These are phyloP conservation scores for Aulostomus chinensis DNA, from an alignment of 2,797 vertebrate species.

Conservation along the genomic window DNA sequence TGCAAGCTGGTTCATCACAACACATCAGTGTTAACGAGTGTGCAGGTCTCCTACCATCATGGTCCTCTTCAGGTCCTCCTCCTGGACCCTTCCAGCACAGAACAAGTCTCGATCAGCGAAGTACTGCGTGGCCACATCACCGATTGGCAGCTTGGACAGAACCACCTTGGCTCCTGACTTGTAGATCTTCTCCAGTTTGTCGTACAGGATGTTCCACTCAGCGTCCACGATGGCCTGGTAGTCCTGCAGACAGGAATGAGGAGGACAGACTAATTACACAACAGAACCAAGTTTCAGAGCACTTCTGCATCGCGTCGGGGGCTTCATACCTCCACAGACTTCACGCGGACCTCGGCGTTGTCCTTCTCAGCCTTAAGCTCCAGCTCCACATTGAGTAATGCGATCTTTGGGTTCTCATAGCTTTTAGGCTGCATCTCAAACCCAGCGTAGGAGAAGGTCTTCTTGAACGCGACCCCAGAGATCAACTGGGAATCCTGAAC, in stretches of 20 bases:
- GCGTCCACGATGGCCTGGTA: constrained; percentile 98
- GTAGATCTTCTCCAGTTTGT: constrained; percentile 95
- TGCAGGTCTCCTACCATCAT: constrained; percentile 88
- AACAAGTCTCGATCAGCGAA: constrained; percentile 97
- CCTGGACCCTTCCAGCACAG: constrained; percentile 93
- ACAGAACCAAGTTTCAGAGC: neutral
- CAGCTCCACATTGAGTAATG: constrained; percentile 94
- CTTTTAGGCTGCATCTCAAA: constrained; percentile 99
- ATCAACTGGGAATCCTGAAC: constrained; percentile 91
- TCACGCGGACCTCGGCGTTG: constrained; percentile 94
- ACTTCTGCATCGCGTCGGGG: too few relatives aligned
- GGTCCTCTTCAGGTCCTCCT: constrained; percentile 95
- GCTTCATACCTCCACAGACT: constrained; percentile 84
- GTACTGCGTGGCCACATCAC: constrained; percentile 96
- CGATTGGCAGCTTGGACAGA: constrained; percentile 92
- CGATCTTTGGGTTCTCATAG: constrained; percentile 89
- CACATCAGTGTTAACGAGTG: neutral
- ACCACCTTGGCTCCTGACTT: constrained; percentile 94
- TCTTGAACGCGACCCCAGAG: constrained; percentile 96
- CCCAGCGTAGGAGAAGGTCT: constrained; percentile 97
- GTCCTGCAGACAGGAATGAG: constrained; percentile 76
- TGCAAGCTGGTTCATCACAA: too few relatives aligned
- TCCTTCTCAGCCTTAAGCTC: constrained; percentile 98
- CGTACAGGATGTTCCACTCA: constrained; percentile 97
- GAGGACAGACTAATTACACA: accelerated